These are phyloP conservation scores for Philotrypesis tridentata DNA, from an alignment of 1,140 invertebrate species.

Conservation along the genomic window DNA sequence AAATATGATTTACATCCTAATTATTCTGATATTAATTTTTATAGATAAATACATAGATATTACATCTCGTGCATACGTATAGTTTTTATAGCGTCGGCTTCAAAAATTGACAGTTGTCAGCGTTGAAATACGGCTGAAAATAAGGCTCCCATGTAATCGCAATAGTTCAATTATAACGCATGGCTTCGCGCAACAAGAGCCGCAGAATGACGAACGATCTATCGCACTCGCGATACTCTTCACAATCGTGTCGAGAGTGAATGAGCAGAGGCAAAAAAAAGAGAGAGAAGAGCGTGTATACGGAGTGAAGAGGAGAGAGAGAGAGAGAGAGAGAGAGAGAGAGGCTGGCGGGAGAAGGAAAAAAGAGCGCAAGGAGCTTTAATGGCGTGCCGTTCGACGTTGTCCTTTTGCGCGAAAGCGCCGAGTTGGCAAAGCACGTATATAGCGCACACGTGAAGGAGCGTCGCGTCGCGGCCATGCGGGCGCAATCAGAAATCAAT, in stretches of 20 bases:
- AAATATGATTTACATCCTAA: too few relatives aligned
- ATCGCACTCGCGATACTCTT: background rate
- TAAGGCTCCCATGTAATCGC: too few relatives aligned
- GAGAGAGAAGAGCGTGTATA: too few relatives aligned
- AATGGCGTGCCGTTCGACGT: background rate
- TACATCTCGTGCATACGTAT: too few relatives aligned
- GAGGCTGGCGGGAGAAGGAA: background rate
- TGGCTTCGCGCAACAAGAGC: background rate
- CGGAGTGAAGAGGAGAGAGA: too few relatives aligned
- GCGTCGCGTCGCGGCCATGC: background rate
- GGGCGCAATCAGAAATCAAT: conserved; percentile 28
- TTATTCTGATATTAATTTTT: too few relatives aligned
- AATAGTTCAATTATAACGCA: background rate
- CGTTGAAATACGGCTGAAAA: too few relatives aligned
- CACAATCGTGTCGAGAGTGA: conserved; percentile 6
- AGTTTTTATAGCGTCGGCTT: too few relatives aligned
- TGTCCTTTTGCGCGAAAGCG: background rate
- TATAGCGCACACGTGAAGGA: background rate
- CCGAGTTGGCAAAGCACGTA: conserved; percentile 1
- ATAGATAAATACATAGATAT: too few relatives aligned
- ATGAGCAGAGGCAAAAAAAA: background rate
- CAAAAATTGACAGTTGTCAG: too few relatives aligned
- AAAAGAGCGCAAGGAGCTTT: background rate
- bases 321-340: background rate
- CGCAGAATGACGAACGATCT: background rate